phyloP scores from a whole-genome alignment of 2,113 vertebrate species.

The Arizona elegans region DNA sequence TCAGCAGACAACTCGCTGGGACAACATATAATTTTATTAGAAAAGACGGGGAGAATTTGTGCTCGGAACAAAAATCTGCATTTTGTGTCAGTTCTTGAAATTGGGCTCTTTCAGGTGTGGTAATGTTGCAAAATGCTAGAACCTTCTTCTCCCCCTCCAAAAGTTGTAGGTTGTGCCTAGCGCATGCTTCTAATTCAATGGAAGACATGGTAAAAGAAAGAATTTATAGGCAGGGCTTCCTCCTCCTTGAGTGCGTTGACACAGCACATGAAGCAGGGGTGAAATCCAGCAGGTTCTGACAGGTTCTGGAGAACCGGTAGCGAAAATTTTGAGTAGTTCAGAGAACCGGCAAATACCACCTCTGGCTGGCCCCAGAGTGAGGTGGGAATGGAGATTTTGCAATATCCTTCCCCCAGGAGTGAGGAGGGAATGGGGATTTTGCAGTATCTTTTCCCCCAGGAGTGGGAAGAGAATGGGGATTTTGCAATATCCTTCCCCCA shows the following conservation, averaged over 20 bases:
- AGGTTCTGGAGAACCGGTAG: too few relatives aligned
- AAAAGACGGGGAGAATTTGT: conserved; percentile 24
- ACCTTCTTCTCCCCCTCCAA: too few relatives aligned
- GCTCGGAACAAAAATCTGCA: conserved; percentile 29
- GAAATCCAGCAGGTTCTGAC: too few relatives aligned
- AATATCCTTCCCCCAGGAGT: too few relatives aligned
- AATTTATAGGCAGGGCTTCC: not conserved
- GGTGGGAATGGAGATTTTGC: too few relatives aligned
- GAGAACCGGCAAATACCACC: too few relatives aligned
- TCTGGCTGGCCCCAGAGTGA: too few relatives aligned
- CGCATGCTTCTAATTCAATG: not conserved
- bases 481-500: too few relatives aligned
- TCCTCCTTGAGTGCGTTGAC: not conserved
- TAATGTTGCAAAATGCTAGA: not conserved
- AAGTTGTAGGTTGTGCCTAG: not conserved
- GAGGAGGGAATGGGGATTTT: too few relatives aligned
- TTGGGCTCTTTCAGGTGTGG: not conserved
- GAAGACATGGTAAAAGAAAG: not conserved
- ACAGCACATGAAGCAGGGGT: not conserved
- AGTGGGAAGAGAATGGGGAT: too few relatives aligned
- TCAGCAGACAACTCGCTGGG: conserved; percentile 40
- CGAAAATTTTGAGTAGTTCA: too few relatives aligned
- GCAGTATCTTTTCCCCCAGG: too few relatives aligned
- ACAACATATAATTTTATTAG: conserved; percentile 41
- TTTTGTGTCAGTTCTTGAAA: not conserved